Evolutionary conservation across 2,113 vertebrate genomes (phyloP).

Genomic region (Sturnus vulgaris): DNA sequence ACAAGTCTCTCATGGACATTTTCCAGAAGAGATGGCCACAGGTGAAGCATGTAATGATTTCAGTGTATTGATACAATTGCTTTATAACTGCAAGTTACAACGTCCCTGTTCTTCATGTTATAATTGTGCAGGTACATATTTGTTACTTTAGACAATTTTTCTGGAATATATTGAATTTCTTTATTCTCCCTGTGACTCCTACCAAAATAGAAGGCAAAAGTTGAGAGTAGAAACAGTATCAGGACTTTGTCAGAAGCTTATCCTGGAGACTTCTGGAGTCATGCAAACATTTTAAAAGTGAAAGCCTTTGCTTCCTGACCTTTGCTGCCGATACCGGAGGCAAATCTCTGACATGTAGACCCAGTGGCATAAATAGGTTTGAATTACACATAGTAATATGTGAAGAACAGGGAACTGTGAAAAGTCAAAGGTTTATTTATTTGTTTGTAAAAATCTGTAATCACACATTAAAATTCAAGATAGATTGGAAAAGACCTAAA

Average conservation of each 20-base stretch:
- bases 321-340: constrained; percentile 37
- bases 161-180: neutral
- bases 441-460: constrained; percentile 13
- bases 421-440: constrained; percentile 34
- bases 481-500: neutral
- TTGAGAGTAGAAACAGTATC: neutral
- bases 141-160: neutral
- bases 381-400: constrained; percentile 37
- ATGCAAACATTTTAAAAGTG: neutral
- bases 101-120: neutral
- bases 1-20: neutral
- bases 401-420: constrained; percentile 44
- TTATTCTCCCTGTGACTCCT: neutral
- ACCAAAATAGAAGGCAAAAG: neutral
- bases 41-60: neutral
- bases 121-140: neutral
- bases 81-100: neutral
- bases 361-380: constrained; percentile 18
- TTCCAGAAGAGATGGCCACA: neutral
- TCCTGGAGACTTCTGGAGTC: constrained; percentile 2
- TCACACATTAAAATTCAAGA: neutral
- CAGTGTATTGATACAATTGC: neutral
- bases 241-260: neutral
- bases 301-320: constrained; percentile 41
- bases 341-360: neutral